phyloP scores from a whole-genome alignment of 2,888 invertebrate genomes.

The Volucella inflata region DNA sequence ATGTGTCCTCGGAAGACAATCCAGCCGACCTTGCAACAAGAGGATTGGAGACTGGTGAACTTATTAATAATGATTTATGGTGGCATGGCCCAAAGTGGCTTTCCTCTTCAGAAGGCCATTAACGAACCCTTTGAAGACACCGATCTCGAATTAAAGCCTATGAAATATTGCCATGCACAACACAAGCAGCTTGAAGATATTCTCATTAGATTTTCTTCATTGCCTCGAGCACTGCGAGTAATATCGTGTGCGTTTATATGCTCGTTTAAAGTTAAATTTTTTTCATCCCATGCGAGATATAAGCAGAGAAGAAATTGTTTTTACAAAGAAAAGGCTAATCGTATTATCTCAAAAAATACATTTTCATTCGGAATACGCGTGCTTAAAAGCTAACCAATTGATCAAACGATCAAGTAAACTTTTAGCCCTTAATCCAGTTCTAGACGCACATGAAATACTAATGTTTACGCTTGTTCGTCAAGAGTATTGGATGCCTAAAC shows the following conservation, averaged over 20 bases:
- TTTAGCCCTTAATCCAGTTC: slow-evolving; percentile 46
- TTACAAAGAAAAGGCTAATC: slow-evolving; percentile 14
- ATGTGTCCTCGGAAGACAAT: slow-evolving; percentile 57
- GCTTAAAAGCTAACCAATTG: slow-evolving; percentile 8
- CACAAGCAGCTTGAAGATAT: neutral
- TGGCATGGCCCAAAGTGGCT: slow-evolving; percentile 54
- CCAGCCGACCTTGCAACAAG: slow-evolving; percentile 64
- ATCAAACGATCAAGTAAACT: slow-evolving; percentile 31
- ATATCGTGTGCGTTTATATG: slow-evolving; percentile 30
- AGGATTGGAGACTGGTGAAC: slow-evolving; percentile 47
- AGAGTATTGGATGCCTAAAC: slow-evolving; percentile 33
- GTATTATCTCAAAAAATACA: slow-evolving; percentile 10
- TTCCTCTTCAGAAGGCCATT: slow-evolving; percentile 4
- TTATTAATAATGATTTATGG: slow-evolving; percentile 18
- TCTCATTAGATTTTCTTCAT: slow-evolving; percentile 20
- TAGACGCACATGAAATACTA: slow-evolving; percentile 26
- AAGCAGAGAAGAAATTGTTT: slow-evolving; percentile 7
- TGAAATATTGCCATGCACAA: neutral
- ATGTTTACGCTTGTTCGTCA: slow-evolving; percentile 19
- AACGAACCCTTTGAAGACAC: neutral
- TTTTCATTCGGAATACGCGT: neutral
- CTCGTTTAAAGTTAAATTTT: neutral
- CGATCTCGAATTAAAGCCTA: slow-evolving; percentile 40
- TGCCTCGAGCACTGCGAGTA: slow-evolving; percentile 41
- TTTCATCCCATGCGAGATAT: neutral